These are phyloP conservation scores for Zenarchopterus dispar DNA, from an alignment of 2,797 vertebrate genomes.

Conservation along the genomic window DNA sequence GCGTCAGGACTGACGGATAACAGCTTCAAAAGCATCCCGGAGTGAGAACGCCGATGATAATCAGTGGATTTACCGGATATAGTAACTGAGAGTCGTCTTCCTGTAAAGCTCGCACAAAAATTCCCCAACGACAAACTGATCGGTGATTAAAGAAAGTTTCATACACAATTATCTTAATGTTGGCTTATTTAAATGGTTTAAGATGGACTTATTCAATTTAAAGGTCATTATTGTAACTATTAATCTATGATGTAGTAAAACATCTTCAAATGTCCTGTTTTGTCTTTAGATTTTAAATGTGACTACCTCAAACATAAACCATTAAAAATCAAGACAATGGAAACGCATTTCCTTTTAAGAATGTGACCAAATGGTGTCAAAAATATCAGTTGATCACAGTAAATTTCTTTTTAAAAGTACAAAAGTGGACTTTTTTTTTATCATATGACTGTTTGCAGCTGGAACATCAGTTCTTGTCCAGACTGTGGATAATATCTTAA, in stretches of 20 bases:
- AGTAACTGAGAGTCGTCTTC: constrained; percentile 10
- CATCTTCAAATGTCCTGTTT: background rate
- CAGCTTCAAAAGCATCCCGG: constrained; percentile 22
- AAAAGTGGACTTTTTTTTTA: background rate
- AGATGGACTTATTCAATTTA: background rate
- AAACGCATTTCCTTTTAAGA: too few species aligned
- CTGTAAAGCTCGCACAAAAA: background rate
- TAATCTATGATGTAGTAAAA: background rate
- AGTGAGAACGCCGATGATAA: constrained; percentile 29
- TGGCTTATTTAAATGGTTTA: too few species aligned
- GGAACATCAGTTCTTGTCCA: constrained; percentile 5
- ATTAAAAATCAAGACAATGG: too few species aligned
- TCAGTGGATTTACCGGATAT: constrained; percentile 13
- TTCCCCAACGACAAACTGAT: background rate
- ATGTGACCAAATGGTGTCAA: background rate
- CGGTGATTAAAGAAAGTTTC: background rate
- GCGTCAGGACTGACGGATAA: constrained; percentile 2
- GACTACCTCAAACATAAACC: background rate
- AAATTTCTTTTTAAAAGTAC: background rate
- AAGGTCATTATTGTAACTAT: background rate
- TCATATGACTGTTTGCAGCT: constrained; percentile 19
- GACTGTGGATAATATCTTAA: constrained; percentile 32
- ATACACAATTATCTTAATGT: background rate
- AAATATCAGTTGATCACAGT: background rate
- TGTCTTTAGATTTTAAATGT: background rate